phyloP scores from a whole-genome alignment of 2,888 invertebrate genomes.

The Auanema freiburgensis region DNA sequence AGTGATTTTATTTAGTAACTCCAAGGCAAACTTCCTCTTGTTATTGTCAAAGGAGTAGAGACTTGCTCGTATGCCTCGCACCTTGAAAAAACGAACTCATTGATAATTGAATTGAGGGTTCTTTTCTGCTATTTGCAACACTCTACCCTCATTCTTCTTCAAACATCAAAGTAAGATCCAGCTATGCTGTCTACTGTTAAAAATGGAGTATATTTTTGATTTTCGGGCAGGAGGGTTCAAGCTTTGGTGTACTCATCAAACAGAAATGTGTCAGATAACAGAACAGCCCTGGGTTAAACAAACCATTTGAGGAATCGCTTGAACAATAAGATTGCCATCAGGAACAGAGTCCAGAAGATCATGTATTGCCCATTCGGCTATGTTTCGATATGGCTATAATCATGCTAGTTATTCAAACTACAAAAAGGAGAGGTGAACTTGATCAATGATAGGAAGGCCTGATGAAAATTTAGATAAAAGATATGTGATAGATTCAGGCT shows the following conservation, averaged over 20 bases:
- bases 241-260: too few relatives aligned
- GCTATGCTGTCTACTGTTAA: too few relatives aligned
- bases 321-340: constrained; percentile 6
- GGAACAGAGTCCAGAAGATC: constrained; percentile 10
- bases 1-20: constrained; percentile 41
- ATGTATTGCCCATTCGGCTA: constrained; percentile 15
- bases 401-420: not conserved
- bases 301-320: constrained; percentile 14
- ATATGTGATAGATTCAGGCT: constrained; percentile 16
- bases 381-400: constrained; percentile 14
- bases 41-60: constrained; percentile 43
- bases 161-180: too few relatives aligned
- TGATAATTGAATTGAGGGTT: too few relatives aligned
- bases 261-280: too few relatives aligned
- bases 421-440: constrained; percentile 1
- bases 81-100: constrained; percentile 14
- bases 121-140: too few relatives aligned
- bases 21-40: constrained; percentile 44
- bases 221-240: too few relatives aligned
- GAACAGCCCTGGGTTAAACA: constrained; percentile 3
- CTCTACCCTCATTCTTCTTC: too few relatives aligned
- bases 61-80: constrained; percentile 48
- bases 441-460: constrained; percentile 19
- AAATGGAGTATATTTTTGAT: too few relatives aligned
- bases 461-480: constrained; percentile 16